phyloP scores from a whole-genome alignment of 2,888 invertebrate species.

The Caenorhabditis macrosperma region DNA sequence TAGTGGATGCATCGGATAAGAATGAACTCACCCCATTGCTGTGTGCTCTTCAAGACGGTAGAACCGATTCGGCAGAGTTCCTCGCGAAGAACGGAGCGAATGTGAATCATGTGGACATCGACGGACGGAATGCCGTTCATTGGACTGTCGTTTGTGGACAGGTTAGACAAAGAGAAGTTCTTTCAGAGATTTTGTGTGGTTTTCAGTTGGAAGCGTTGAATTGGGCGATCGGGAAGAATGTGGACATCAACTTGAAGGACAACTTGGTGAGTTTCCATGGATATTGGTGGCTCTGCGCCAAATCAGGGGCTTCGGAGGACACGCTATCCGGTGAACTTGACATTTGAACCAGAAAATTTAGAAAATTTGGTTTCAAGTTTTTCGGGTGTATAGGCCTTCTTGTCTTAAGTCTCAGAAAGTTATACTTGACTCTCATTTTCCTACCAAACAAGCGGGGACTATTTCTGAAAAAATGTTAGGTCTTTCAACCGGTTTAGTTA shows the following conservation, averaged over 20 bases:
- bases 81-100: constrained; percentile 91
- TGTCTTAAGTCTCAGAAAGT: too few relatives aligned
- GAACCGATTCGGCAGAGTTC: constrained; percentile 89
- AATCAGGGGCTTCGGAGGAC: too few relatives aligned
- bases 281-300: background rate
- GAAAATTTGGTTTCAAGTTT: too few relatives aligned
- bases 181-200: background rate
- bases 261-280: constrained; percentile 45
- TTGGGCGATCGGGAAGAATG: constrained; percentile 66
- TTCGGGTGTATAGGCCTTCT: too few relatives aligned
- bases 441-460: too few relatives aligned
- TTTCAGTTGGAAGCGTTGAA: constrained; percentile 68
- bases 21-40: constrained; percentile 96
- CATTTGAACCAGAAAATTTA: too few relatives aligned
- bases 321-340: too few relatives aligned
- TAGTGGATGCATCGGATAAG: constrained; percentile 90
- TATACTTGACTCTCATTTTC: too few relatives aligned
- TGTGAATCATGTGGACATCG: constrained; percentile 91
- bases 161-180: constrained; percentile 28
- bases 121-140: constrained; percentile 95
- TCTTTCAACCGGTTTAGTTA: too few relatives aligned
- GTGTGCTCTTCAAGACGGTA: constrained; percentile 94
- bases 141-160: constrained; percentile 89
- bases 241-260: constrained; percentile 66
- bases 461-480: too few relatives aligned